Evolutionary conservation across 2,113 vertebrate genomes (phyloP).

Genomic region (Oncorhynchus gorbuscha): DNA sequence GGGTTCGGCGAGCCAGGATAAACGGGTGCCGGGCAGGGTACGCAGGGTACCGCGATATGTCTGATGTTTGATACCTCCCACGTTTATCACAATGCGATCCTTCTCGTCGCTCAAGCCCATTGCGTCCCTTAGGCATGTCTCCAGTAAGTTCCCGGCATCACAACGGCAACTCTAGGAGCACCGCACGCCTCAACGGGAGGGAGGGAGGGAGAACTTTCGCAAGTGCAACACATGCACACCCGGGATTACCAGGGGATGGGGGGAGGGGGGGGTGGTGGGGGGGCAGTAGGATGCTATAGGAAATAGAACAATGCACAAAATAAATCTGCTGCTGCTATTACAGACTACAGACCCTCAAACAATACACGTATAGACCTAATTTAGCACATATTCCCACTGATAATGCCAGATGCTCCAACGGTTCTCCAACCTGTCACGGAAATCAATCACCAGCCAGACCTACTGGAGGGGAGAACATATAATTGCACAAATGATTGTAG

Average conservation of each 20-base stretch:
- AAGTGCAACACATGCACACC: constrained; percentile 31
- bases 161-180: constrained; percentile 11
- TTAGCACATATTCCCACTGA: neutral
- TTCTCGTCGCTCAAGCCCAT: constrained; percentile 88
- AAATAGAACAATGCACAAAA: no score
- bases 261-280: no score
- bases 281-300: constrained; percentile 20
- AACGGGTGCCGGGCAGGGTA: constrained; percentile 87
- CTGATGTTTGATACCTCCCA: constrained; percentile 91
- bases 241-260: constrained; percentile 9
- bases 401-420: neutral
- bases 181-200: neutral
- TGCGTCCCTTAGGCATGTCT: constrained; percentile 80
- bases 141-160: constrained; percentile 40
- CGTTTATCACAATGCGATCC: constrained; percentile 93
- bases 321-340: constrained; percentile 29
- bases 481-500: constrained; percentile 54
- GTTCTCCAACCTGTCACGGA: constrained; percentile 29
- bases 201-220: constrained; percentile 14
- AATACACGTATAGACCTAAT: neutral
- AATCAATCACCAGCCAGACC: constrained; percentile 7
- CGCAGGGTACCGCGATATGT: constrained; percentile 91
- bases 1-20: constrained; percentile 89
- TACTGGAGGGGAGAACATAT: constrained; percentile 32
- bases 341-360: constrained; percentile 19